Conservation (phyloP, 2,888 invertebrate genomes). For the Pyrrhia umbra region DNA sequence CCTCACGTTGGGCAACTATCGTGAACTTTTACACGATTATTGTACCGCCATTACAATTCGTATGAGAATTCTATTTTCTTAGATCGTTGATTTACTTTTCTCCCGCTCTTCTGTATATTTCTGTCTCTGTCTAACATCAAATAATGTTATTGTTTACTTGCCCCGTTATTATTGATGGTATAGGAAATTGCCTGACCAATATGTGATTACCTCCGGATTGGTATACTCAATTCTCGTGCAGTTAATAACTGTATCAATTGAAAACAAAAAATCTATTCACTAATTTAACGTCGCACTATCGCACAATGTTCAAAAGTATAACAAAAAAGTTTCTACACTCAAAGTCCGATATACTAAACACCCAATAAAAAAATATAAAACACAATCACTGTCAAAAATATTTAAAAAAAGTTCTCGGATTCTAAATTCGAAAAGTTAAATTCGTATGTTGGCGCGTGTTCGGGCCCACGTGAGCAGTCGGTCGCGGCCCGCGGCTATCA, state of each 20-base stretch:
- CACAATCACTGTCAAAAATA: conserved; percentile 50
- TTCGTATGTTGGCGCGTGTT: conserved; percentile 74
- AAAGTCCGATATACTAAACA: conserved; percentile 6
- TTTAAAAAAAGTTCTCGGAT: conserved; percentile 35
- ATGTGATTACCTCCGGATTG: conserved; percentile 76
- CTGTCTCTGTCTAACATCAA: conserved; percentile 76
- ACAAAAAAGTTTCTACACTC: conserved; percentile 28
- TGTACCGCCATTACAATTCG: conserved; percentile 86
- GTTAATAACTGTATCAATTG: conserved; percentile 67
- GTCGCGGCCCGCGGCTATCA: conserved; percentile 86
- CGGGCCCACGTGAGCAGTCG: conserved; percentile 57
- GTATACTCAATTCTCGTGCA: conserved; percentile 42
- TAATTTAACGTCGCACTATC: conserved; percentile 44
- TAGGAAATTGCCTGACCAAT: conserved; percentile 81
- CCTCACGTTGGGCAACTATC: conserved; percentile 85
- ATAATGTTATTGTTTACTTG: conserved; percentile 88
- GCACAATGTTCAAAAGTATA: conserved; percentile 24
- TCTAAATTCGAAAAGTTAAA: conserved; percentile 67
- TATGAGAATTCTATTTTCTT: conserved; percentile 90
- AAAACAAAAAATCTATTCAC: conserved; percentile 24
- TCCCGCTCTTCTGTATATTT: conserved; percentile 69
- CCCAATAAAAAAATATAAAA: conserved; percentile 29
- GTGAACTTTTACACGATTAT: conserved; percentile 90
- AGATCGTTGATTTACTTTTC: conserved; percentile 77
- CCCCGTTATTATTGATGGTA: conserved; percentile 83